These are phyloP conservation scores for Macrophya alboannulata DNA, from an alignment of 2,888 invertebrate species.

Conservation along the genomic window DNA sequence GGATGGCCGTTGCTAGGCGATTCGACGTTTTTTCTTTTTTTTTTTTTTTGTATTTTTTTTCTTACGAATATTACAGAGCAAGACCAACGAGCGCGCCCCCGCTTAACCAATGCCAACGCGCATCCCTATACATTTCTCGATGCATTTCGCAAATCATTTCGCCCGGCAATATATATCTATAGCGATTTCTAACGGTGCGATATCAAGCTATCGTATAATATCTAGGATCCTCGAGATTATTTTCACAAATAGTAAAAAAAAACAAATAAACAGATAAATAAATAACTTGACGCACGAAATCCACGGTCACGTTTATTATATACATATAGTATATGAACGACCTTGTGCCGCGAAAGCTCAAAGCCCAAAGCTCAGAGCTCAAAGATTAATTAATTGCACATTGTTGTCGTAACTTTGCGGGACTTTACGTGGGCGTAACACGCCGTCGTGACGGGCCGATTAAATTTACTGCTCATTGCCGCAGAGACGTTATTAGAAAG, in stretches of 20 bases:
- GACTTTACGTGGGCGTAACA: not conserved
- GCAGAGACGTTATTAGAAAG: not conserved
- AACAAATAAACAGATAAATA: not conserved
- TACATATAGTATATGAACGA: too few relatives aligned
- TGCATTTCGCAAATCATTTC: not conserved
- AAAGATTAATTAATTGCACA: not conserved
- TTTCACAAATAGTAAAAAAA: not conserved
- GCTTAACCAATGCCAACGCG: too few relatives aligned
- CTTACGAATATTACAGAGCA: not conserved
- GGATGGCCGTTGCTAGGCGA: conserved; percentile 49
- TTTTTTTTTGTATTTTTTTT: not conserved
- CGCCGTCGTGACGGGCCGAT: not conserved
- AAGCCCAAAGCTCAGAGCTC: not conserved
- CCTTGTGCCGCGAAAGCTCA: not conserved
- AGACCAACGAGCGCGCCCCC: not conserved
- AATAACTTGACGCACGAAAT: not conserved
- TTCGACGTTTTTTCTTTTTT: not conserved
- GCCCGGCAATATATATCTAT: too few relatives aligned
- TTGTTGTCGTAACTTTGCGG: conserved; percentile 14
- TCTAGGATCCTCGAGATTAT: not conserved
- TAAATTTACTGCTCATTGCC: not conserved
- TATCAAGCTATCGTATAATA: too few relatives aligned
- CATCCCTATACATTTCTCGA: not conserved
- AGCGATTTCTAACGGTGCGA: too few relatives aligned
- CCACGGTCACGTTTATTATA: not conserved